These are phyloP conservation scores for Eptatretus burgeri DNA, from an alignment of 2,113 vertebrate genomes.

Conservation along the genomic window DNA sequence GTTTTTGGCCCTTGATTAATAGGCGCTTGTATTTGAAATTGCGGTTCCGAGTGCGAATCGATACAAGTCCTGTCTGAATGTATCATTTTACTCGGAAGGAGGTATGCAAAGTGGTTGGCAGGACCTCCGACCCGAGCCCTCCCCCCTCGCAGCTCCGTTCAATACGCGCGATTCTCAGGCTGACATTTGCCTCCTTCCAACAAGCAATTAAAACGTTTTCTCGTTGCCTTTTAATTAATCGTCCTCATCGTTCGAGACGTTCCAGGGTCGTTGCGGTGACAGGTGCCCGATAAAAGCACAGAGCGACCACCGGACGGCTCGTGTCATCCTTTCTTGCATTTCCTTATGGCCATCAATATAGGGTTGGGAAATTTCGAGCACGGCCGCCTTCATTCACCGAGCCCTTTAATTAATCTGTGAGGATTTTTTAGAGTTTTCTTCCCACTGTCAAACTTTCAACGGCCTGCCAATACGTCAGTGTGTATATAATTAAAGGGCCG, in stretches of 20 bases:
- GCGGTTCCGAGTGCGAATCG: too few species aligned
- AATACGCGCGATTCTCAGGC: background rate
- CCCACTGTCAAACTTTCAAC: background rate
- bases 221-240: conserved; percentile 4
- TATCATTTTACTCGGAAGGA: too few species aligned
- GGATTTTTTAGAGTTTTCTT: background rate
- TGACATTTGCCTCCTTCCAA: background rate
- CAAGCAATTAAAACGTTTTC: conserved; percentile 6
- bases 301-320: background rate
- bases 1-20: conserved; percentile 6
- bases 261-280: background rate
- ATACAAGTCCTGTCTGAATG: too few species aligned
- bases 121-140: too few species aligned
- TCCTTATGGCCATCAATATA: conserved; percentile 1
- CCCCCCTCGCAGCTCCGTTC: too few species aligned
- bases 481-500: too few species aligned
- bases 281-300: conserved; percentile 3
- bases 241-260: background rate
- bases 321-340: conserved; percentile 4
- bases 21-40: background rate
- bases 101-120: too few species aligned
- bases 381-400: background rate
- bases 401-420: conserved; percentile 4
- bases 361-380: too few species aligned
- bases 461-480: background rate